These are phyloP conservation scores for Merluccius polli DNA, from an alignment of 2,797 vertebrate species.

Conservation along the genomic window DNA sequence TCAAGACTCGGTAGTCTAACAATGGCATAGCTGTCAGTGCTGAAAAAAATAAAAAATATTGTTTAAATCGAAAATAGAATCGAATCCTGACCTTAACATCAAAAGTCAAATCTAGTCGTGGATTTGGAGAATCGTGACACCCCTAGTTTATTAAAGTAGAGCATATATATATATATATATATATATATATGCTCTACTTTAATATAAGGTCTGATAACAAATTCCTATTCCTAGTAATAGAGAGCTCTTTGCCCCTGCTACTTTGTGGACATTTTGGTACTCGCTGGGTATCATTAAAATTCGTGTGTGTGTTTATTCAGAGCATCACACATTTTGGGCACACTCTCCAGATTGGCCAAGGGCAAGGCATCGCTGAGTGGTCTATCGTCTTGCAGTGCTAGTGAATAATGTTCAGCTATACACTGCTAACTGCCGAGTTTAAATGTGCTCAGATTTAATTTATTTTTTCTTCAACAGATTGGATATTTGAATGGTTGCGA, in stretches of 20 bases:
- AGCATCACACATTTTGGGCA: slow-evolving; percentile 20
- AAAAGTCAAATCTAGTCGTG: too few species aligned
- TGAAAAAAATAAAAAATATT: too few species aligned
- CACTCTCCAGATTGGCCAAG: slow-evolving; percentile 4
- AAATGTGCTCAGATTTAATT: background rate
- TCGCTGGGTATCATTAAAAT: slow-evolving; percentile 9
- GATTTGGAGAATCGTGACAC: too few species aligned
- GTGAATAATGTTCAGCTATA: background rate
- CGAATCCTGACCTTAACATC: too few species aligned
- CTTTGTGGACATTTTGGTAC: slow-evolving; percentile 20
- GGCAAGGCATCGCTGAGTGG: slow-evolving; percentile 9
- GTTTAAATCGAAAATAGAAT: too few species aligned
- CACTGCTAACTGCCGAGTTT: background rate
- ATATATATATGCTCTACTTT: background rate
- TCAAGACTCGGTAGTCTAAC: too few species aligned
- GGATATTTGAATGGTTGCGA: background rate
- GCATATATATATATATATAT: background rate
- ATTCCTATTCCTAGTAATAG: slow-evolving; percentile 11
- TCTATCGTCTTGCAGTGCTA: background rate
- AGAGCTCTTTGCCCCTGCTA: slow-evolving; percentile 15
- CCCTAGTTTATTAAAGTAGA: too few species aligned
- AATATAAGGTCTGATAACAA: slow-evolving; percentile 25
- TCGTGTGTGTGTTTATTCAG: slow-evolving; percentile 28
- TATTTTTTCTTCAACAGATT: background rate
- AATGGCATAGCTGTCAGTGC: too few species aligned